phyloP scores from a whole-genome alignment of 2,888 invertebrate genomes.

The Brenthis hecate region DNA sequence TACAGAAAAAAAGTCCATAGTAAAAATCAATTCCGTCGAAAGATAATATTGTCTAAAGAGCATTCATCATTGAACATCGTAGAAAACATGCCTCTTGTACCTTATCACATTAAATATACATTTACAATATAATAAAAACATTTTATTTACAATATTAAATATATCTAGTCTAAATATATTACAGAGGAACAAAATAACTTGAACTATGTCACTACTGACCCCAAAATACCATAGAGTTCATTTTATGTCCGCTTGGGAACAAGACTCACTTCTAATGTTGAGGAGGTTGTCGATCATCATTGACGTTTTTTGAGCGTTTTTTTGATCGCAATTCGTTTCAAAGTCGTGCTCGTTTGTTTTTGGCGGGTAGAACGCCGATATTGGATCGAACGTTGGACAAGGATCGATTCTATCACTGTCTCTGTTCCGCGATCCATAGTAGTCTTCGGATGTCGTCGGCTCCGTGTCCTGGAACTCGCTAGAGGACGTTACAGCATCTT shows the following conservation, averaged over 20 bases:
- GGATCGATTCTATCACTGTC: constrained; percentile 70
- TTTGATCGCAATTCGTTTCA: constrained; percentile 57
- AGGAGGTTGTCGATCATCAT: constrained; percentile 76
- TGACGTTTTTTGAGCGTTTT: constrained; percentile 67
- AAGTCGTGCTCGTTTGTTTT: constrained; percentile 60
- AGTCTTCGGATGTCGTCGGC: constrained; percentile 59
- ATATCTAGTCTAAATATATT: constrained; percentile 69
- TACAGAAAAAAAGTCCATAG: constrained; percentile 20
- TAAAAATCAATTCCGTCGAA: constrained; percentile 43
- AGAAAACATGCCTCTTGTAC: constrained; percentile 66
- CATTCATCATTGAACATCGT: constrained; percentile 48
- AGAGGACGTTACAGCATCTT: constrained; percentile 75
- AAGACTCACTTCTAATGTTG: constrained; percentile 64
- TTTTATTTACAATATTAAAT: constrained; percentile 79
- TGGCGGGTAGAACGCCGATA: constrained; percentile 75
- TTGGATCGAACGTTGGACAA: constrained; percentile 66
- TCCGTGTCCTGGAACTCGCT: constrained; percentile 70
- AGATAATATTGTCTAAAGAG: constrained; percentile 42
- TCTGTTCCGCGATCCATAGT: constrained; percentile 61
- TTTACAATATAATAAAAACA: constrained; percentile 76
- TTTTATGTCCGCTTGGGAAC: constrained; percentile 64
- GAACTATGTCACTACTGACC: constrained; percentile 74
- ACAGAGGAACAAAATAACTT: constrained; percentile 80
- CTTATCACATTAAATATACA: constrained; percentile 63
- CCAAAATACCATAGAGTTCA: constrained; percentile 58